A percentile compares a stretch with the other conserved stretches of the same genome.
Evolutionary conservation across 2,888 invertebrate genomes (phyloP).

Genomic region (Spialia ferax): DNA sequence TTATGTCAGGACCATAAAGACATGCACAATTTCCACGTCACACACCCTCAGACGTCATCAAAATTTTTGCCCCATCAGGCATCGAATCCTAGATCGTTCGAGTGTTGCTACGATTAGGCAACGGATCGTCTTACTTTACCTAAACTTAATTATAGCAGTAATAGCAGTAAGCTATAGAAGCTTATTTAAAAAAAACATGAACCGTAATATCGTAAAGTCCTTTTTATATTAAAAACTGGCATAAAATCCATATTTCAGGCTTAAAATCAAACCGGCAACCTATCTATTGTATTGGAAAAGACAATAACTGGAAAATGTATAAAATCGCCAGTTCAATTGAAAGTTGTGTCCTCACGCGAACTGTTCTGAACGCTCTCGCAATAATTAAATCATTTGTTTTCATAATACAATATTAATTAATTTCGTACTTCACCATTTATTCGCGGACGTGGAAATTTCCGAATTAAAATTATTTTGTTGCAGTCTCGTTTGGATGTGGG

Average conservation of each 20-base stretch:
- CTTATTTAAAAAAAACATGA: too few relatives aligned
- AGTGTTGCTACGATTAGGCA: too few relatives aligned
- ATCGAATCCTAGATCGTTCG: too few relatives aligned
- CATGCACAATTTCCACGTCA: too few relatives aligned
- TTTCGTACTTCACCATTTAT: constrained; percentile 46
- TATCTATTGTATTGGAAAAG: constrained; percentile 10
- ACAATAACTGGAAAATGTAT: constrained; percentile 27
- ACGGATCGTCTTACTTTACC: too few relatives aligned
- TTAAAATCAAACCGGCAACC: background rate
- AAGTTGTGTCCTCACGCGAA: constrained; percentile 25
- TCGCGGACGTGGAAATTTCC: constrained; percentile 35
- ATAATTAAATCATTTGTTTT: constrained; percentile 62
- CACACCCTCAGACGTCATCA: too few relatives aligned
- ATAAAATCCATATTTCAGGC: constrained; percentile 17
- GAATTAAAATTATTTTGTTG: constrained; percentile 33
- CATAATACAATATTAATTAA: constrained; percentile 63
- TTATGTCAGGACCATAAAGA: too few relatives aligned
- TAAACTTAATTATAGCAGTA: too few relatives aligned
- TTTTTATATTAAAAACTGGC: background rate
- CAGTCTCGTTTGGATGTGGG: background rate
- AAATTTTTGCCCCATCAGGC: too few relatives aligned
- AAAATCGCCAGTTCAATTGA: constrained; percentile 28
- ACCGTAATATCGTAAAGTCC: background rate
- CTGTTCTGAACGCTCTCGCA: constrained; percentile 40
- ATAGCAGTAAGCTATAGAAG: too few relatives aligned